Evolutionary conservation across 2,888 invertebrate genomes (phyloP), one percentile per base, ranked within the genome.

Genomic region (Agrochola lychnidis): DNA sequence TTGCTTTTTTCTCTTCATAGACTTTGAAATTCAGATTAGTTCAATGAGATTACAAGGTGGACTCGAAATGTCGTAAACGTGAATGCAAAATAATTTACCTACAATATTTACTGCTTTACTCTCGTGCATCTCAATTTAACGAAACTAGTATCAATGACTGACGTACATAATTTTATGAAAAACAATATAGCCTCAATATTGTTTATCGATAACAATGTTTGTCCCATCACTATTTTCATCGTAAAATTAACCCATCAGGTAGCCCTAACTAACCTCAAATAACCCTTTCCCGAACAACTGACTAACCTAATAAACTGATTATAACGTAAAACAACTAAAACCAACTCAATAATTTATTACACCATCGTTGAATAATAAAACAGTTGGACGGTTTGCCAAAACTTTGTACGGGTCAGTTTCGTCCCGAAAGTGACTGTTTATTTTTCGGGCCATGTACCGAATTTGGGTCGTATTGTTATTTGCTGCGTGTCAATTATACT

Each of bases 291-390:
- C 36, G 1, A 76, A 64, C 67, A 61, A 81, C 70, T 71, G 53
- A 64, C 71, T 82, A 79, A 85, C 78, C 64, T 74, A 82, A 85
- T 85, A 82, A 82, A 84, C 79, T 68, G 71, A 82, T 84, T 84
- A 82, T 71, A 57, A 78, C 78, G 68, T 75, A 83, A 83, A 83
- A 83, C 83, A 76, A 81, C 78, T 63, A 85, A 70, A 79, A 80
- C 69, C 61, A 79, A 83, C 77, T 84, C 67, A 86, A 86, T 82
- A 86, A 82, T 82, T 79, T 87, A 86, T 78, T 67, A 86, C 76
- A 77, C 72, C 73, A 71, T 70, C 70, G 62, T 70, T 71, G 78
- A 84, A 86, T 86, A 81, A 84, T 86, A 73, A 76, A 82, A 61
- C 79, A 75, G 70, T 76, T 42, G 68, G 76, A 76, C 59, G 76